Percentiles rank a stretch among this genome's conserved stretches.
phyloP scores from a whole-genome alignment of 2,113 vertebrate species.

The Rana temporaria region DNA sequence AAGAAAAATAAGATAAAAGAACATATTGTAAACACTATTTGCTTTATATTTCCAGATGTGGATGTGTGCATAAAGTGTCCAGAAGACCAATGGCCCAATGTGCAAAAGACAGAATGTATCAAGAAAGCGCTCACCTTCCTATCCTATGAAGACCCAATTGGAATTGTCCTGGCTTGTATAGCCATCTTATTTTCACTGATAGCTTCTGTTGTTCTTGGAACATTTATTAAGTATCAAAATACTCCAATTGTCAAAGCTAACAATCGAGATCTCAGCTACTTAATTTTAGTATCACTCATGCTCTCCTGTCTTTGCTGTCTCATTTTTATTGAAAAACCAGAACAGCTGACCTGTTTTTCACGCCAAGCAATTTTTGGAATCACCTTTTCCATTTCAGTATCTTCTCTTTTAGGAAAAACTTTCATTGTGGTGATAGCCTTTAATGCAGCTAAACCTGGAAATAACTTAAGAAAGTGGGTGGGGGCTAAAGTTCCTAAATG shows the following conservation, averaged over 20 bases:
- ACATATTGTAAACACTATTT: no score
- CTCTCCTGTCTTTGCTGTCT: conserved; percentile 36
- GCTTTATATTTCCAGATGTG: background rate
- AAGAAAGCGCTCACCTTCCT: conserved; percentile 42
- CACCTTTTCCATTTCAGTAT: conserved; percentile 47
- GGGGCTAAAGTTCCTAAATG: conserved; percentile 30
- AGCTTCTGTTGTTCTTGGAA: conserved; percentile 22
- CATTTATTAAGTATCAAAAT: conserved; percentile 49
- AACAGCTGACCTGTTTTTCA: conserved; percentile 4
- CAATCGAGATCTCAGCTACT: conserved; percentile 51
- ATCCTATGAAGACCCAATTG: conserved; percentile 49
- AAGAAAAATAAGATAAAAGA: background rate
- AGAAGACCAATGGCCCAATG: conserved; percentile 46
- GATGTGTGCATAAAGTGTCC: conserved; percentile 34
- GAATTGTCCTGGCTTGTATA: conserved; percentile 28
- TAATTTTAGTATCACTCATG: conserved; percentile 46
- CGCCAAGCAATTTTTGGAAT: conserved; percentile 49
- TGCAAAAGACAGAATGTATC: conserved; percentile 28
- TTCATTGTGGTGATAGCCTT: conserved; percentile 51
- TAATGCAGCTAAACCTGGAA: conserved; percentile 49
- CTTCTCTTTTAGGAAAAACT: conserved; percentile 58
- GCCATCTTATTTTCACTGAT: conserved; percentile 29
- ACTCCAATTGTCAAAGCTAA: conserved; percentile 54
- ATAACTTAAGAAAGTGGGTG: conserved; percentile 34
- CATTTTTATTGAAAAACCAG: conserved; percentile 43